Conservation (phyloP, 2,113 vertebrate genomes). For the Oplegnathus fasciatus region DNA sequence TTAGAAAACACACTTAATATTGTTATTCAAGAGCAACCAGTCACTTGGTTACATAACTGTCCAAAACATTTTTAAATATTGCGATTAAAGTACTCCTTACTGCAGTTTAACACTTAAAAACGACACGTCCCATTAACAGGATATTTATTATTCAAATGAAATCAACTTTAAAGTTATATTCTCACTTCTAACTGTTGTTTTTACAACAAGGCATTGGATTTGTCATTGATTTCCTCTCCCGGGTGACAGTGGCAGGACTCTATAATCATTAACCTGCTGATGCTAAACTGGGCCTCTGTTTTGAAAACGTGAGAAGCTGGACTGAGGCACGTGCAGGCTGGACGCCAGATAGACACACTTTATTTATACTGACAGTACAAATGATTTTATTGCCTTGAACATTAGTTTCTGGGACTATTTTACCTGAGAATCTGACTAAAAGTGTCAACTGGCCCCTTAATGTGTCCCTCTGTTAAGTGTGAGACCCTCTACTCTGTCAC, state of each 20-base stretch:
- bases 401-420: slow-evolving; percentile 12
- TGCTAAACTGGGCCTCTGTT: neutral
- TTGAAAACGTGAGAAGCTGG: slow-evolving; percentile 10
- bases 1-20: slow-evolving; percentile 10
- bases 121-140: neutral
- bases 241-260: neutral
- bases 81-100: neutral
- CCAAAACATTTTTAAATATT: neutral
- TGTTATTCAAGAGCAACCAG: neutral
- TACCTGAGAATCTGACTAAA: slow-evolving; percentile 59
- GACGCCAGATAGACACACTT: neutral
- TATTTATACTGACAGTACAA: neutral
- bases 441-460: slow-evolving; percentile 18
- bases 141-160: slow-evolving; percentile 2
- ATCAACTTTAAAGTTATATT: neutral
- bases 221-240: neutral
- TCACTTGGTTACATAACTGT: neutral
- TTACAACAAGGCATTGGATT: neutral
- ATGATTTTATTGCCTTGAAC: slow-evolving; percentile 33
- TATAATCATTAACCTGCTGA: slow-evolving; percentile 49
- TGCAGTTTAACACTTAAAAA: neutral
- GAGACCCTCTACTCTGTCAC: slow-evolving; percentile 75
- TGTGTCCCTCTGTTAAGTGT: too few relatives aligned
- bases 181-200: neutral
- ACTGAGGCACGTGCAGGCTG: slow-evolving; percentile 17